A percentile compares a stretch with the other conserved stretches of the same genome.
Conservation (phyloP, 2,888 invertebrate genomes). For the Leucoptera coffeella region DNA sequence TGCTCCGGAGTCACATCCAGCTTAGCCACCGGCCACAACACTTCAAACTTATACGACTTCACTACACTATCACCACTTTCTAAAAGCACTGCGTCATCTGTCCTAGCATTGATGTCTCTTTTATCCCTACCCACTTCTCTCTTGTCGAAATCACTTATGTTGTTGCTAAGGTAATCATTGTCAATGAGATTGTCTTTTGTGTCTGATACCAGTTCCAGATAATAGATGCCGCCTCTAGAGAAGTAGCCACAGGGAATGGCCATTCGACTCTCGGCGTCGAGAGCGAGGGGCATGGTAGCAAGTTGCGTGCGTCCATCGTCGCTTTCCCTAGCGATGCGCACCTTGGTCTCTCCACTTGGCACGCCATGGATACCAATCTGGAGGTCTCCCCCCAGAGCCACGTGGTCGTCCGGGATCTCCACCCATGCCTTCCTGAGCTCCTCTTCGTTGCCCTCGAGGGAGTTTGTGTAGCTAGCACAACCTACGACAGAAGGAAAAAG, state of each 20-base stretch:
- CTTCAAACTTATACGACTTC: slow-evolving; percentile 61
- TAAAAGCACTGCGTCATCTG: slow-evolving; percentile 15
- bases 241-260: slow-evolving; percentile 68
- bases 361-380: slow-evolving; percentile 60
- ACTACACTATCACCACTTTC: slow-evolving; percentile 35
- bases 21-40: slow-evolving; percentile 73
- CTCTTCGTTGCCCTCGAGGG: slow-evolving; percentile 24
- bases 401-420: slow-evolving; percentile 68
- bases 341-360: slow-evolving; percentile 24
- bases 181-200: slow-evolving; percentile 17
- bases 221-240: slow-evolving; percentile 62
- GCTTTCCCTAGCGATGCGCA: slow-evolving; percentile 42
- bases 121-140: slow-evolving; percentile 1
- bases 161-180: slow-evolving; percentile 17
- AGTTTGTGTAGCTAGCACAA: slow-evolving; percentile 29
- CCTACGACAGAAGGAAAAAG: no score
- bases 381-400: slow-evolving; percentile 74
- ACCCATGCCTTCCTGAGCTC: slow-evolving; percentile 50
- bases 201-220: slow-evolving; percentile 32
- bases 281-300: slow-evolving; percentile 39
- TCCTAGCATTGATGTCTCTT: slow-evolving; percentile 12
- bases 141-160: slow-evolving; percentile 5
- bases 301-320: slow-evolving; percentile 31
- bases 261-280: slow-evolving; percentile 43
- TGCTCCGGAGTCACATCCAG: slow-evolving; percentile 68